Conservation (phyloP, 2,113 vertebrate species). For the Chloropsis cyanopogon region DNA sequence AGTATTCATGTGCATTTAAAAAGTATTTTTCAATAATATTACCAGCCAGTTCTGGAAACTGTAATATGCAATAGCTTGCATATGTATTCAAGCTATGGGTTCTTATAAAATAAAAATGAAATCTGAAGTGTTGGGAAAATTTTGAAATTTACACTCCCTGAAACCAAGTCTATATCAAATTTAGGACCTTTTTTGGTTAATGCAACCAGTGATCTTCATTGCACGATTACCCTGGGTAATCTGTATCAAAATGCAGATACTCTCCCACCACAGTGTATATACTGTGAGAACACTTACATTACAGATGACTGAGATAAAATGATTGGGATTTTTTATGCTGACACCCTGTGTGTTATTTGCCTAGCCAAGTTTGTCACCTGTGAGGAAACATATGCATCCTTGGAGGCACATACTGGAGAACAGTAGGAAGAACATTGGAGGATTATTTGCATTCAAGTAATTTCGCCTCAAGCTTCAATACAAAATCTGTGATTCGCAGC, state of each 20-base stretch:
- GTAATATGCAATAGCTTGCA: neutral
- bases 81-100: neutral
- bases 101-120: neutral
- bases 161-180: neutral
- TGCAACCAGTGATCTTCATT: neutral
- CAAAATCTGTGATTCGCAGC: constrained; percentile 24
- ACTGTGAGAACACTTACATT: neutral
- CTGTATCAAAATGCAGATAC: neutral
- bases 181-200: neutral
- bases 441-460: constrained; percentile 6
- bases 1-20: neutral
- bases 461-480: neutral
- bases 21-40: neutral
- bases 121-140: neutral
- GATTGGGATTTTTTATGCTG: neutral
- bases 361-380: neutral
- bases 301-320: neutral
- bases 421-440: neutral
- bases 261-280: neutral
- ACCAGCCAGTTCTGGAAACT: neutral
- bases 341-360: neutral
- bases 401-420: neutral
- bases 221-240: neutral
- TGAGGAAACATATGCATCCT: neutral
- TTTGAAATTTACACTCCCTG: neutral